Conservation (phyloP, 2,797 vertebrate species). For the Sebastes jordani region DNA sequence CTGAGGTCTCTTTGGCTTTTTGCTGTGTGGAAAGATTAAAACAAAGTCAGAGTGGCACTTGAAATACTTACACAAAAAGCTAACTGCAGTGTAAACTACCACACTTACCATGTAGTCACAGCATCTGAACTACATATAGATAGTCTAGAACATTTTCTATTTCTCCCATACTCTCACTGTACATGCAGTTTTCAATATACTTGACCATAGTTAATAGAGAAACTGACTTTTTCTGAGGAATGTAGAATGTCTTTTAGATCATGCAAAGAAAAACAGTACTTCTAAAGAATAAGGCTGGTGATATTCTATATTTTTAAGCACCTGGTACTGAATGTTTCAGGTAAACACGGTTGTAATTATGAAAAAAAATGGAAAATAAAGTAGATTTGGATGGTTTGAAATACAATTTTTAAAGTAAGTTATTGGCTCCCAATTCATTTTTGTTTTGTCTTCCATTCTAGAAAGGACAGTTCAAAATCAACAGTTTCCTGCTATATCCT, state of each 20-base stretch:
- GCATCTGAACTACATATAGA: not conserved
- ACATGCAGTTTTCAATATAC: not conserved
- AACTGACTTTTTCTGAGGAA: not conserved
- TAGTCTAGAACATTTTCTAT: not conserved
- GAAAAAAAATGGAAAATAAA: not conserved
- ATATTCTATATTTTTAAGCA: not conserved
- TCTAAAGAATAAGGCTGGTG: too few relatives aligned
- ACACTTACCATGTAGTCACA: not conserved
- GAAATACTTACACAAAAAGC: not conserved
- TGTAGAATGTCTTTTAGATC: not conserved
- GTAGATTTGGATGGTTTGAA: not conserved
- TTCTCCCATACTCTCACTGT: not conserved
- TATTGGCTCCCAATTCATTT: not conserved
- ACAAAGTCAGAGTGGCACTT: constrained; percentile 24
- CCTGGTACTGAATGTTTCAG: not conserved
- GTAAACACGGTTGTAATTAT: not conserved
- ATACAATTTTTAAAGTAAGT: not conserved
- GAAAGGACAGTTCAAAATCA: too few relatives aligned
- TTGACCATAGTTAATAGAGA: not conserved
- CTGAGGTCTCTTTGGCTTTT: constrained; percentile 99
- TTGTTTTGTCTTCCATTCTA: not conserved
- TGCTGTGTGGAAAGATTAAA: constrained; percentile 80
- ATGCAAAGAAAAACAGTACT: too few relatives aligned
- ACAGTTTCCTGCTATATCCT: too few relatives aligned
- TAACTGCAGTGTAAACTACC: not conserved